phyloP scores from a whole-genome alignment of 2,888 invertebrate species.

The Laspeyria flexula region DNA sequence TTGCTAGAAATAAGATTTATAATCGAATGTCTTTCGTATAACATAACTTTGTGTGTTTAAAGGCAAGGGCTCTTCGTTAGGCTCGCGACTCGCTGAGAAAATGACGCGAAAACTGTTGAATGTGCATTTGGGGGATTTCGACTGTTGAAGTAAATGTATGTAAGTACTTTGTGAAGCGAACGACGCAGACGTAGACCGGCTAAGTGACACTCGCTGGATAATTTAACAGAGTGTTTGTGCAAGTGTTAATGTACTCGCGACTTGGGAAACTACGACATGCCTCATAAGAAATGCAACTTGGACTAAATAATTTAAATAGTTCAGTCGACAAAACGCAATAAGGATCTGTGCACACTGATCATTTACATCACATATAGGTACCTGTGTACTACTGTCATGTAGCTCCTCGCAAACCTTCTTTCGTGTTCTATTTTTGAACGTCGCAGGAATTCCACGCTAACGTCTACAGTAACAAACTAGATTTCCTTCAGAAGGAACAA shows the following conservation, averaged over 20 bases:
- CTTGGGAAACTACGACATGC: background rate
- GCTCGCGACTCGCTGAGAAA: slow-evolving; percentile 47
- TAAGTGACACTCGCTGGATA: slow-evolving; percentile 19
- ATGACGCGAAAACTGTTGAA: slow-evolving; percentile 58
- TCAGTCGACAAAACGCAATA: too few species aligned
- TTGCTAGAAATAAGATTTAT: background rate
- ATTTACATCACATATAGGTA: too few species aligned
- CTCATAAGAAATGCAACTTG: background rate
- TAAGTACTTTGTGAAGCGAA: slow-evolving; percentile 25
- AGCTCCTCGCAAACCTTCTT: too few species aligned
- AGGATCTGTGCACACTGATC: too few species aligned
- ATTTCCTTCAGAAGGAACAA: too few species aligned
- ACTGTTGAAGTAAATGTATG: slow-evolving; percentile 30
- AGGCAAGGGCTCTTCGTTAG: slow-evolving; percentile 57
- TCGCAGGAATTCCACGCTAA: too few species aligned
- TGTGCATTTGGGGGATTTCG: slow-evolving; percentile 51
- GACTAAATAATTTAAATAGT: too few species aligned
- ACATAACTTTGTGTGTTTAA: slow-evolving; percentile 26
- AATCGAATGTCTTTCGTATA: background rate
- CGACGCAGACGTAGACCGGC: too few species aligned
- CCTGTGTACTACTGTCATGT: too few species aligned
- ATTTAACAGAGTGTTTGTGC: slow-evolving; percentile 19
- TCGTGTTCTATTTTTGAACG: too few species aligned
- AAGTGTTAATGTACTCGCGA: background rate
- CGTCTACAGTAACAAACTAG: too few species aligned